Percentiles rank a stretch among this genome's conserved stretches.
Conservation (phyloP, 2,888 invertebrate species). For the Diadegma fenestrale region DNA sequence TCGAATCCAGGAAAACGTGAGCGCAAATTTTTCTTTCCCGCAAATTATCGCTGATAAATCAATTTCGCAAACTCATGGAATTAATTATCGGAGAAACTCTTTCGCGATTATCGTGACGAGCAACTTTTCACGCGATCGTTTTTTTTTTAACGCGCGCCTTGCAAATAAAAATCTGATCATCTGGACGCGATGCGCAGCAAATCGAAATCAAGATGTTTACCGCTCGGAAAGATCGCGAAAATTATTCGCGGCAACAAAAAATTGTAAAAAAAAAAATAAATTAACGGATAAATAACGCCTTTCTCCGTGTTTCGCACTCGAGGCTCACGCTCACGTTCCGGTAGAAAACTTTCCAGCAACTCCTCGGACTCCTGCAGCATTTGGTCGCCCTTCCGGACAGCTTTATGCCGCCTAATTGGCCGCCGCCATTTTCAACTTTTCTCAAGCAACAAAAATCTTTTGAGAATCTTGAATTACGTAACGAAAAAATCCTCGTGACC, state of each 20-base stretch:
- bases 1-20: background rate
- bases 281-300: constrained; percentile 47
- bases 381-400: background rate
- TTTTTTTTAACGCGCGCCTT: background rate
- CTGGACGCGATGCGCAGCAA: constrained; percentile 13
- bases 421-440: too few species aligned
- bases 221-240: constrained; percentile 54
- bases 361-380: background rate
- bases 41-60: constrained; percentile 5
- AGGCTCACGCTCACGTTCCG: constrained; percentile 46
- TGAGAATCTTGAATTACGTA: too few species aligned
- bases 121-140: constrained; percentile 34
- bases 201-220: constrained; percentile 28
- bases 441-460: too few species aligned
- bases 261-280: constrained; percentile 31
- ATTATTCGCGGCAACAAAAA: background rate
- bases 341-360: constrained; percentile 41
- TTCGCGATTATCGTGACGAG: constrained; percentile 9
- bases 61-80: background rate
- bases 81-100: constrained; percentile 26
- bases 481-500: too few species aligned
- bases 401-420: too few species aligned
- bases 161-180: constrained; percentile 32
- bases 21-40: background rate
- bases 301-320: constrained; percentile 45